phyloP scores from a whole-genome alignment of 2,797 vertebrate genomes.

The Prunella strophiata region DNA sequence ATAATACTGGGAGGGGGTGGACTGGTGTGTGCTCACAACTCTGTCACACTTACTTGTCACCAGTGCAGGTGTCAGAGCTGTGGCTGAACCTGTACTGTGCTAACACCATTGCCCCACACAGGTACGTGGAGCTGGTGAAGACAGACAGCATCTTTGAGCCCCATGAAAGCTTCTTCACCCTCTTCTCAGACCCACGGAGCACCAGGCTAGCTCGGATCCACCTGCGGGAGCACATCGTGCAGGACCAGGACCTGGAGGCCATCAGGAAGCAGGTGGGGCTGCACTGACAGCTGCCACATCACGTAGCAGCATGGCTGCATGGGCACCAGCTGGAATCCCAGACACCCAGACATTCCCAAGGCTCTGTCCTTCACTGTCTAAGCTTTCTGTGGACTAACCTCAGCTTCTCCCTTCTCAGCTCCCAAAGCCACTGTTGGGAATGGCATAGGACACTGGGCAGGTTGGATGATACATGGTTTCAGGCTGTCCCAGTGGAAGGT shows the following conservation, averaged over 20 bases:
- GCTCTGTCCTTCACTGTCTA: neutral
- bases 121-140: constrained; percentile 94
- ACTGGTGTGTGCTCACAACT: accelerated
- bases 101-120: constrained; percentile 50
- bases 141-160: constrained; percentile 90
- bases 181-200: constrained; percentile 93
- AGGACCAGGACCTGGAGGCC: constrained; percentile 93
- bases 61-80: neutral
- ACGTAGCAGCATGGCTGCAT: accelerated
- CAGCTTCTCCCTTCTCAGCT: neutral
- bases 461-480: neutral
- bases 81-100: neutral
- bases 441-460: neutral
- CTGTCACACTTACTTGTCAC: neutral
- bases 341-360: neutral
- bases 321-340: neutral
- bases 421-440: neutral
- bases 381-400: neutral
- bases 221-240: constrained; percentile 89
- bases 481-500: neutral
- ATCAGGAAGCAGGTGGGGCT: constrained; percentile 89
- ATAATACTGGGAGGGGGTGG: neutral
- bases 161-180: constrained; percentile 94
- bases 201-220: constrained; percentile 92
- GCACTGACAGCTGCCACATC: neutral